phyloP scores from a whole-genome alignment of 2,888 invertebrate genomes.

The Ametastegia equiseti region DNA sequence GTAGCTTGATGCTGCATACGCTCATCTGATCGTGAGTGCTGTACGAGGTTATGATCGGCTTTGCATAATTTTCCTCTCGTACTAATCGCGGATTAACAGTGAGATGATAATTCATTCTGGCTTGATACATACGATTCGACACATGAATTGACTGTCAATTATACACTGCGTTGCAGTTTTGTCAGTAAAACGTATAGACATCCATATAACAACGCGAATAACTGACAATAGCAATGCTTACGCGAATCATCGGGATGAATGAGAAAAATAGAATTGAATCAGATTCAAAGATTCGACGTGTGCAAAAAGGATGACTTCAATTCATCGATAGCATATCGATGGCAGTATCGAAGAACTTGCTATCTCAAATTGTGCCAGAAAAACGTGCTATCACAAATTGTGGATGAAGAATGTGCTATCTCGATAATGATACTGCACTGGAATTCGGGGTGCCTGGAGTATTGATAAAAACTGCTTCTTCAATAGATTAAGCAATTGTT shows the following conservation, averaged over 20 bases:
- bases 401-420: too few species aligned
- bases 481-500: too few species aligned
- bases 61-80: constrained; percentile 24
- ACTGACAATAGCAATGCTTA: neutral
- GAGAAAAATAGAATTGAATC: too few species aligned
- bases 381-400: too few species aligned
- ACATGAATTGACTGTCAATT: constrained; percentile 34
- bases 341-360: too few species aligned
- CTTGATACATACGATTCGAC: constrained; percentile 14
- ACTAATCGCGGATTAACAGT: constrained; percentile 1
- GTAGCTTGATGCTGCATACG: neutral
- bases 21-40: neutral
- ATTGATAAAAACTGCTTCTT: too few species aligned
- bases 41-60: neutral
- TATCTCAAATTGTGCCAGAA: too few species aligned
- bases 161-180: neutral
- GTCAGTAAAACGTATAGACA: neutral
- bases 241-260: neutral
- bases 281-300: too few species aligned
- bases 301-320: too few species aligned
- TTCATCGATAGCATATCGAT: too few species aligned
- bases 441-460: too few species aligned
- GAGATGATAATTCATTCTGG: constrained; percentile 38
- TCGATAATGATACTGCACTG: too few species aligned
- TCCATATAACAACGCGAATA: neutral